Base-by-base conservation (phyloP, 2,113 vertebrate species). In the Hemibagrus wyckioides region DNA sequence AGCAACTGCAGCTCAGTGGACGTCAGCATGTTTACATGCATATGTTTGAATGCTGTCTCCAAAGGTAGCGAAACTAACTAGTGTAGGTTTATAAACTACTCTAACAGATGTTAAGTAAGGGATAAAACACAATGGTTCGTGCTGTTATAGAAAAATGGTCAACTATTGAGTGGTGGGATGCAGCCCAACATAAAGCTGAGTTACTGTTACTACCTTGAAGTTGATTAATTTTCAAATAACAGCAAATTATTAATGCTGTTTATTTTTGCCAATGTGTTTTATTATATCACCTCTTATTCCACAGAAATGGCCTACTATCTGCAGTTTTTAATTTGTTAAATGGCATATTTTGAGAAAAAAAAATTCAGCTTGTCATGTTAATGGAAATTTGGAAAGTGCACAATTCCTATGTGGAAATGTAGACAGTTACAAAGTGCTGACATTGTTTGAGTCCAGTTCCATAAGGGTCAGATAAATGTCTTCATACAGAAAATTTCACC, bases 1-100 rank as follows among this genome's bases (percentile, higher is more conserved):
- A 91, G 85, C 91, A 92, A 87, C 86, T 92, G 90, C 56, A 57
- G 39, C 59, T 82, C 61, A 39, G 79, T 89, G 88, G 61, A 84
- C 87, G 87, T 91, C 91, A 91, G 85, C 89, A 91, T 85, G 87
- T 90, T 88, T 90, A 85, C 54, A 61, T 50, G 67, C 83, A 36
- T 76, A 88, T 89, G 77, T 89, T 80, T 75, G 84, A 83, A 75
- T 80, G 73, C 50, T 77, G 33, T 57, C 54, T 87, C 59, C n/a
- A 59, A 41, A 52, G 57, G 67, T 61, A 81, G 54, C 48, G 61
- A 59, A 65, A 41, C 39, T 80, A 80, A 86, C 36, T 23, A 81
- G 7, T 48, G 25, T 48, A 2, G 14, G 17, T 61, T 63, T 21
- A 48, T 83, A 67, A 80, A 80, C 30, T 54, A 15, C 41, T 76